Percentiles rank a stretch among this genome's conserved stretches.
phyloP scores from a whole-genome alignment of 1,140 invertebrate genomes.

The Hylaeus anthracinus region DNA sequence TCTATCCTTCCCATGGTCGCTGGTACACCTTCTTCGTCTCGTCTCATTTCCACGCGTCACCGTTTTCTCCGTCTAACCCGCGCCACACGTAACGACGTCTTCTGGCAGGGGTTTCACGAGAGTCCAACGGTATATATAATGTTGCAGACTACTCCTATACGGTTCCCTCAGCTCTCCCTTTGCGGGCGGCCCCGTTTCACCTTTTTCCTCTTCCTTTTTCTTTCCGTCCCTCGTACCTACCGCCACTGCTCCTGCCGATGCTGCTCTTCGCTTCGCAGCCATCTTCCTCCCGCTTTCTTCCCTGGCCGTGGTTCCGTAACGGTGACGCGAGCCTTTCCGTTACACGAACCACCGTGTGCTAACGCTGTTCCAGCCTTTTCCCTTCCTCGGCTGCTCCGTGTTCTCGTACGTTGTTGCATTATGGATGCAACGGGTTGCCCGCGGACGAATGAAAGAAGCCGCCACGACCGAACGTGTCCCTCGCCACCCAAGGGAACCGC shows the following conservation, averaged over 20 bases:
- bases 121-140: constrained; percentile 51
- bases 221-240: constrained; percentile 12
- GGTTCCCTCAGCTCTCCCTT: constrained; percentile 46
- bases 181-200: constrained; percentile 50
- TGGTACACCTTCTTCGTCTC: background rate
- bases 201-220: constrained; percentile 57
- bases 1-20: constrained; percentile 12
- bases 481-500: background rate
- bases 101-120: constrained; percentile 46
- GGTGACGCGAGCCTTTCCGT: constrained; percentile 65
- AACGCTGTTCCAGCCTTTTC: constrained; percentile 45
- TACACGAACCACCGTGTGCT: constrained; percentile 52
- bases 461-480: constrained; percentile 34
- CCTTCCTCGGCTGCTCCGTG: constrained; percentile 38
- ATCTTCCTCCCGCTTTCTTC: constrained; percentile 18
- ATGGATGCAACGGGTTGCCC: constrained; percentile 58
- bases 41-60: background rate
- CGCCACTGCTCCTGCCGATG: background rate
- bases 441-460: constrained; percentile 33
- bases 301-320: constrained; percentile 50
- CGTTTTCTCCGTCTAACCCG: background rate
- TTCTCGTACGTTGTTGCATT: constrained; percentile 56
- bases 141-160: constrained; percentile 41
- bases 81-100: constrained; percentile 41
- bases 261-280: background rate